Conservation (phyloP, 2,888 invertebrate genomes). For the Plebejus anna region DNA sequence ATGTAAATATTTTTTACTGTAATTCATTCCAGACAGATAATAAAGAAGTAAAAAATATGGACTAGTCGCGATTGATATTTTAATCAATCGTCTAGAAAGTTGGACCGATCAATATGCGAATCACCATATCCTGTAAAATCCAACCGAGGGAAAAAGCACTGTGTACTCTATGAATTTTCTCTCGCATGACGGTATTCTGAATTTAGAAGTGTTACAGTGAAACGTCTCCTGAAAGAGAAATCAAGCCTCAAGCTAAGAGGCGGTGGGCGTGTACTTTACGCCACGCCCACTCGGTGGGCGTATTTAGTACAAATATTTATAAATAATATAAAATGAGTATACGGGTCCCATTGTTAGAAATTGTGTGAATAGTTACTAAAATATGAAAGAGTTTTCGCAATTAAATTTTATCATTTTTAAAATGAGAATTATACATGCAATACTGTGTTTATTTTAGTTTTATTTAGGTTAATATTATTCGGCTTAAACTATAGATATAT, state of each 20-base stretch:
- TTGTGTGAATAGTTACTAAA: not conserved
- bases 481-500: too few relatives aligned
- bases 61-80: constrained; percentile 47
- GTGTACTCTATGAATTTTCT: constrained; percentile 42
- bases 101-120: constrained; percentile 66
- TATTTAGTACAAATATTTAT: constrained; percentile 44
- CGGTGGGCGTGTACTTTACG: constrained; percentile 63
- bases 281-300: constrained; percentile 68
- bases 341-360: constrained; percentile 21
- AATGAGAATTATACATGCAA: too few relatives aligned
- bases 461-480: too few relatives aligned
- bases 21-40: not conserved
- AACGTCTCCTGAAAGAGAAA: constrained; percentile 51
- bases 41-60: constrained; percentile 31
- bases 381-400: not conserved
- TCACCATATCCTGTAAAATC: constrained; percentile 54
- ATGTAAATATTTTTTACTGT: not conserved
- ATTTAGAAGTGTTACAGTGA: constrained; percentile 59
- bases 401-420: not conserved
- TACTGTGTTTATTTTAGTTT: too few relatives aligned
- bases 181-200: constrained; percentile 43
- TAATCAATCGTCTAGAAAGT: constrained; percentile 78
- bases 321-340: constrained; percentile 30
- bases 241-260: constrained; percentile 47
- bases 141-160: constrained; percentile 43